phyloP scores from a whole-genome alignment of 2,113 vertebrate species.

The Toxotes chatareus region DNA sequence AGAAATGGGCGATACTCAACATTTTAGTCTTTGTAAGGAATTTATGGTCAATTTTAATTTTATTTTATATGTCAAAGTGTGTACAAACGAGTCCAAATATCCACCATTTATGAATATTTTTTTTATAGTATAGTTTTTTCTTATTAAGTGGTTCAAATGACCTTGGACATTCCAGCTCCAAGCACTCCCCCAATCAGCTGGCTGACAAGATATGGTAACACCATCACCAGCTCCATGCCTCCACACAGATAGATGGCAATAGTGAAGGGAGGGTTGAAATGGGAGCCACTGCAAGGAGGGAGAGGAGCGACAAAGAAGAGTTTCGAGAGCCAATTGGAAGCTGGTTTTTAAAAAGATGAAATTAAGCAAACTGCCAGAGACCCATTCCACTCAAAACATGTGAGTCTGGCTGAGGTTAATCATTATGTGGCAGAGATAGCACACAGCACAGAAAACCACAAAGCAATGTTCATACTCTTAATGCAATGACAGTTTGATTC shows the following conservation, averaged over 20 bases:
- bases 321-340: not conserved
- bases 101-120: not conserved
- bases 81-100: not conserved
- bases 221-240: constrained; percentile 78
- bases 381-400: not conserved
- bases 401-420: not conserved
- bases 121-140: not conserved
- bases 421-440: not conserved
- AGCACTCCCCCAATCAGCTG: constrained; percentile 83
- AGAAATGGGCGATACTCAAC: not conserved
- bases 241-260: constrained; percentile 84
- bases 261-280: constrained; percentile 86
- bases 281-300: constrained; percentile 75
- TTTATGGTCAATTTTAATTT: not conserved
- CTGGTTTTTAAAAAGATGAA: not conserved
- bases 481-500: not conserved
- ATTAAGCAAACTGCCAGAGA: not conserved
- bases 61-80: not conserved
- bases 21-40: not conserved
- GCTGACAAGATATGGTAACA: constrained; percentile 74
- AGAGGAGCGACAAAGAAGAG: not conserved
- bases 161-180: constrained; percentile 85
- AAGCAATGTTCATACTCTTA: not conserved
- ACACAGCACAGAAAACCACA: not conserved
- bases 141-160: constrained; percentile 31